Evolutionary conservation across 2,888 invertebrate genomes (phyloP).

Genomic region (Rapana venosa): DNA sequence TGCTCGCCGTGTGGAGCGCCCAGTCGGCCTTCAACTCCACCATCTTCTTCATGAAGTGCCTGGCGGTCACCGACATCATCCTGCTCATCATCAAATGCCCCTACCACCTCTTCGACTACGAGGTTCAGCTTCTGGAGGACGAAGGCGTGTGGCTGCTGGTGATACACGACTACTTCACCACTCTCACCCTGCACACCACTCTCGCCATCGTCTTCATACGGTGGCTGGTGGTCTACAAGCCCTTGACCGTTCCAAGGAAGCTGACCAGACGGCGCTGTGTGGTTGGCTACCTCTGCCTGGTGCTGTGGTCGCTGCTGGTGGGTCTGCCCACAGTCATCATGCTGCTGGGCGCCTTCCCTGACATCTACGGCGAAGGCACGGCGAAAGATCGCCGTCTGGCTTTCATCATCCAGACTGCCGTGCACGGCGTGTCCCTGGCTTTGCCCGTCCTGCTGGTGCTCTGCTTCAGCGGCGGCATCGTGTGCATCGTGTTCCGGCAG

Average conservation of each 20-base stretch:
- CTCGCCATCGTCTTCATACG: not conserved
- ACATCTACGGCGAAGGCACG: not conserved
- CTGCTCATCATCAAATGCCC: not conserved
- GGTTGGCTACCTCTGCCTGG: not conserved
- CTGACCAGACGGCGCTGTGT: not conserved
- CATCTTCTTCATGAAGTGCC: constrained; percentile 19
- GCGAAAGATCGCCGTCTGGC: not conserved
- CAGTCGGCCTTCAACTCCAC: not conserved
- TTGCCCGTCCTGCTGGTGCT: not conserved
- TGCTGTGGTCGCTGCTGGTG: not conserved
- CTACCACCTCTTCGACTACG: not conserved
- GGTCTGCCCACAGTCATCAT: not conserved
- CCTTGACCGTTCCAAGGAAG: not conserved
- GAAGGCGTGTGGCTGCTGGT: not conserved
- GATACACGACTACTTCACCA: not conserved
- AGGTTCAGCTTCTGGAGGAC: too few relatives aligned
- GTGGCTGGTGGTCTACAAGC: not conserved
- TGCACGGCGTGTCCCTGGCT: not conserved
- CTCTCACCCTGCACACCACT: not conserved
- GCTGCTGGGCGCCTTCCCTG: not conserved
- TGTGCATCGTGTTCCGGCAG: not conserved
- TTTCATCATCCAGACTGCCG: not conserved
- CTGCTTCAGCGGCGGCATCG: not conserved
- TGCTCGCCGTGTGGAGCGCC: not conserved
- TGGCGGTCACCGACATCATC: not conserved